Base-by-base conservation (phyloP, 2,888 invertebrate genomes). In the Lagria hirta region DNA sequence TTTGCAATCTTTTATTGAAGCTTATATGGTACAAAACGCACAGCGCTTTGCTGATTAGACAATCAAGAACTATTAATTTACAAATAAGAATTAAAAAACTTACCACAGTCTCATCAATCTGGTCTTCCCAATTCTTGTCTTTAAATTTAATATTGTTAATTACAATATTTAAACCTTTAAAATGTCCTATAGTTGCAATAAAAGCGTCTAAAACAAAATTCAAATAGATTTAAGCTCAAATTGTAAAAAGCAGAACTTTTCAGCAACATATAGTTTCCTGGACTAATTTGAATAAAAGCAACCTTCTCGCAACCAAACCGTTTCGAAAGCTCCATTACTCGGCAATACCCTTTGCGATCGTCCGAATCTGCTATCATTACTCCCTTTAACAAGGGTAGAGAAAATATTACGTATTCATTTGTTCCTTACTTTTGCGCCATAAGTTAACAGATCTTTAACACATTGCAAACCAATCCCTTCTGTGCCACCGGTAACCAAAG, bases 261-360 rank as follows among this genome's bases (percentile, higher is more conserved):
- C 60, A 83, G 82, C 62, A 84, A 82, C 10, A 79, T 78, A 61
- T 82, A 81, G 63, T 84, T 83, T 0, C 83, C 83, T 49, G 84
- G 83, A 62, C 85, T 84, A 55, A 83, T 82, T 43, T 79, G 80
- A 55, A 82, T 82, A 61, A 83, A 85, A 43, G 84, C 70, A 2
- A 82, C 80, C 45, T 78, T 80, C 61, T 81, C 80, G 52, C 81
- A 75, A 22, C 84, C 84, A 60, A 79, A 81, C 58, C 81, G 79
- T 13, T 75, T 72, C 8, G 78, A 76, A 14, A 84, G 68, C 43
- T 78, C 77, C 43, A 80, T 78, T 1, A 78, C 75, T 17, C 83
- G 73, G 60, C 79, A 77, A 55, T 82, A 81, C 7, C 83, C 84
- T 34, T 47, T 51, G 15, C 49, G 42, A 22, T 55, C 54, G 30